A percentile compares a stretch with the other conserved stretches of the same genome.
These are phyloP conservation scores for Unio pictorum DNA, from an alignment of 2,888 invertebrate species.

Conservation along the genomic window DNA sequence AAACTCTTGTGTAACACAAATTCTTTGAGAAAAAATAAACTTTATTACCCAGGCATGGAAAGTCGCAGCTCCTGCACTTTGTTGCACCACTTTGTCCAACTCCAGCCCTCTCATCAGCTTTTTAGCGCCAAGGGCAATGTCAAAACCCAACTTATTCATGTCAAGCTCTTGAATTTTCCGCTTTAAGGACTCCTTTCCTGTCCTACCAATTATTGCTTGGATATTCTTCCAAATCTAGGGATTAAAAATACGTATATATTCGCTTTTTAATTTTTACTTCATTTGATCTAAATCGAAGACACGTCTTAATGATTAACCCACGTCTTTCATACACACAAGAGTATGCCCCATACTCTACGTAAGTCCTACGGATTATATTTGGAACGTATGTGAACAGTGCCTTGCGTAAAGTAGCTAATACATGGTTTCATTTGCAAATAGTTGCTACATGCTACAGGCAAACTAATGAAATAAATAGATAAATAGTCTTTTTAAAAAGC, in stretches of 20 bases:
- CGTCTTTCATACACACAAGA: neutral
- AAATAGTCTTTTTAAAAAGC: too few relatives aligned
- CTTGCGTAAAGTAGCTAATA: too few relatives aligned
- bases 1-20: neutral
- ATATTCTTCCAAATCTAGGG: constrained; percentile 64
- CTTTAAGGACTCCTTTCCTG: constrained; percentile 65
- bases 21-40: constrained; percentile 1
- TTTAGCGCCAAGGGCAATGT: constrained; percentile 53
- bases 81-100: constrained; percentile 60
- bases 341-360: too few relatives aligned
- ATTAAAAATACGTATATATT: neutral
- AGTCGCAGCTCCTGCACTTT: constrained; percentile 67
- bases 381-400: too few relatives aligned
- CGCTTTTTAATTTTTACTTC: too few relatives aligned
- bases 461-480: too few relatives aligned
- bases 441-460: too few relatives aligned
- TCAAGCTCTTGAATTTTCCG: constrained; percentile 58
- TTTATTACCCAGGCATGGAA: constrained; percentile 65
- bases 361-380: too few relatives aligned
- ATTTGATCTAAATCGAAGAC: too few relatives aligned
- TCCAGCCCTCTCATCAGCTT: constrained; percentile 47
- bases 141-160: constrained; percentile 49
- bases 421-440: too few relatives aligned
- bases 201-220: constrained; percentile 62
- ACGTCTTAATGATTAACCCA: neutral